Base-by-base conservation (phyloP, 2,113 vertebrate genomes). In the Ptychochromis oligacanthus region DNA sequence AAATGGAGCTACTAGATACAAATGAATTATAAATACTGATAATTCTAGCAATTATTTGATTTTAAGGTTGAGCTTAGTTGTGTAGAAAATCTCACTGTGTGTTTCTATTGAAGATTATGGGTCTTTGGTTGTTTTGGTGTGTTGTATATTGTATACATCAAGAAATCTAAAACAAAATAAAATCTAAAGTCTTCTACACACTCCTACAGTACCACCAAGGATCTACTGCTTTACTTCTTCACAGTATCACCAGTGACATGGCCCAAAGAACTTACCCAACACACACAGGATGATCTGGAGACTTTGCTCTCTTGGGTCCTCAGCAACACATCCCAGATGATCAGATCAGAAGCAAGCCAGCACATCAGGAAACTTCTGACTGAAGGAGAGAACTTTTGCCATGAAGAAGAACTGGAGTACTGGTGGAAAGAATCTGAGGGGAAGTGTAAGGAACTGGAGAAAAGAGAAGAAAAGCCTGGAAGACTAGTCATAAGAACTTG, bases 251-350 rank as follows among this genome's bases (percentile, higher is more conserved):
- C 22, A 46, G 22, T 2, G 14, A 8, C 1, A 0, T 46, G 22
- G 8, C 64, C 40, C 64, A 7, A 26, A 67, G 38, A 67, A 67
- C 64, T 12, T 49, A 67, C 64, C 40, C 15, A 46, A 1, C 5
- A 12, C 64, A 70, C 64, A 70, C 22, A 49, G 26, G 40, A 40
- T 28, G 64, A 49, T 49, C 9, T 67, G 64, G 46, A 67, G 64
- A 67, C 38, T 67, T 38, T 28, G 24, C 40, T 70, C 40, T 18
- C 40, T 70, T 67, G 22, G 22, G 26, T 46, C 64, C 28, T 28
- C 40, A 49, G 64, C 40, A 70, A 43, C 40, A 70, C 12, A 40
- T 70, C 64, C 24, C 64, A 49, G 64, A 70, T 70, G 64, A 28
- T 4, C 49, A 38, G 9, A 49, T 49, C 64, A 70, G 64, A 70